Evolutionary conservation across 1,140 invertebrate species (phyloP).

Genomic region (Microplitis mediator): DNA sequence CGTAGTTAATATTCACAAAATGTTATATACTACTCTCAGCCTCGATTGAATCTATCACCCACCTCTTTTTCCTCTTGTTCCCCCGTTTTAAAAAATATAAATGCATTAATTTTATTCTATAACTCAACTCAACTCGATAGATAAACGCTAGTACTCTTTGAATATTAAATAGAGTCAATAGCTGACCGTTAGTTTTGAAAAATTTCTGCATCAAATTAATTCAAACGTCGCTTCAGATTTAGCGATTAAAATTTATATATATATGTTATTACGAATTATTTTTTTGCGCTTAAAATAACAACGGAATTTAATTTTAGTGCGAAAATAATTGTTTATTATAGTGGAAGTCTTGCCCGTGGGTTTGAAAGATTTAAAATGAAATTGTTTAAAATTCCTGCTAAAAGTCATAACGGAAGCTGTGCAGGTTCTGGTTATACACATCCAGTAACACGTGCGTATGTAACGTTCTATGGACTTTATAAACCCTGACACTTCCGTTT

Average conservation of each 20-base stretch:
- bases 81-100: background rate
- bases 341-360: background rate
- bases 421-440: slow-evolving; percentile 16
- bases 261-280: no score
- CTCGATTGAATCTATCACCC: slow-evolving; percentile 17
- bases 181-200: background rate
- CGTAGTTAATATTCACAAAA: slow-evolving; percentile 29
- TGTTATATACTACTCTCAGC: slow-evolving; percentile 9
- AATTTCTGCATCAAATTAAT: background rate
- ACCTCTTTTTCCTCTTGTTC: background rate
- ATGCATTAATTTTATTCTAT: slow-evolving; percentile 1
- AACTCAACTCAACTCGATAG: background rate
- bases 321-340: background rate
- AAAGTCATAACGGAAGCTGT: background rate
- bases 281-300: no score
- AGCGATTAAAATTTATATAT: no score
- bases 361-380: background rate
- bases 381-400: slow-evolving; percentile 6
- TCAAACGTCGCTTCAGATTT: background rate
- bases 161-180: background rate
- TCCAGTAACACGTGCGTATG: slow-evolving; percentile 20
- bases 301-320: no score
- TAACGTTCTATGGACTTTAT: slow-evolving; percentile 22
- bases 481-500: slow-evolving; percentile 29
- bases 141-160: background rate